phyloP scores from a whole-genome alignment of 2,888 invertebrate species.

The Xanthia togata region DNA sequence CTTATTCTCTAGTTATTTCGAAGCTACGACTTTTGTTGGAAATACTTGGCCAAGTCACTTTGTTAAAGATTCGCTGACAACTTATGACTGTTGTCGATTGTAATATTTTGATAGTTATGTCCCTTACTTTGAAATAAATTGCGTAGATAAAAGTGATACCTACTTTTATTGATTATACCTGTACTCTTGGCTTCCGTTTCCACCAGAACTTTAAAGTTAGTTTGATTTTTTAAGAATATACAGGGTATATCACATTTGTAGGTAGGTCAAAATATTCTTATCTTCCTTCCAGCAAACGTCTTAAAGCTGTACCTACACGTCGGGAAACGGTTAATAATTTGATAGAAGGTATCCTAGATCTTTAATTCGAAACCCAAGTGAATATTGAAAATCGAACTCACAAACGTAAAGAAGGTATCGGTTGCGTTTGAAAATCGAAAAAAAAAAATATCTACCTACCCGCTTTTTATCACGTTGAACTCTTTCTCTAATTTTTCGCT shows the following conservation, averaged over 20 bases:
- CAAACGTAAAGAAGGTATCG: not conserved
- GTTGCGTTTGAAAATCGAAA: slow-evolving; percentile 2
- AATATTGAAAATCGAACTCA: not conserved
- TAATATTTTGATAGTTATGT: slow-evolving; percentile 13
- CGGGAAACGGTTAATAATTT: too few species aligned
- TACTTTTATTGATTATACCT: not conserved
- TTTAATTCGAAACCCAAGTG: not conserved
- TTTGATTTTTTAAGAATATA: too few species aligned
- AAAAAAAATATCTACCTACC: not conserved
- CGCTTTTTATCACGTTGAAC: slow-evolving; percentile 27
- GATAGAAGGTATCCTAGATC: not conserved
- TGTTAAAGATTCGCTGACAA: slow-evolving; percentile 40
- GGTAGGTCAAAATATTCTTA: too few species aligned
- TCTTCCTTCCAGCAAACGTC: too few species aligned
- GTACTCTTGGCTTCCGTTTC: not conserved
- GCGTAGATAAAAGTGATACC: not conserved
- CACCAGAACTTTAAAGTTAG: too few species aligned
- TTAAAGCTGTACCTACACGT: too few species aligned
- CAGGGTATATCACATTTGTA: too few species aligned
- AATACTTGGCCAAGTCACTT: slow-evolving; percentile 50
- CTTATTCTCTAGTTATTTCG: slow-evolving; percentile 45
- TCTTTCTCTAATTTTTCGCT: slow-evolving; percentile 54
- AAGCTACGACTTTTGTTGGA: slow-evolving; percentile 49
- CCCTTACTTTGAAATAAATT: slow-evolving; percentile 3
- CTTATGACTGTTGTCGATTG: slow-evolving; percentile 21